These are phyloP conservation scores for Sarcophaga carnaria DNA, from an alignment of 2,888 invertebrate species.

Conservation along the genomic window DNA sequence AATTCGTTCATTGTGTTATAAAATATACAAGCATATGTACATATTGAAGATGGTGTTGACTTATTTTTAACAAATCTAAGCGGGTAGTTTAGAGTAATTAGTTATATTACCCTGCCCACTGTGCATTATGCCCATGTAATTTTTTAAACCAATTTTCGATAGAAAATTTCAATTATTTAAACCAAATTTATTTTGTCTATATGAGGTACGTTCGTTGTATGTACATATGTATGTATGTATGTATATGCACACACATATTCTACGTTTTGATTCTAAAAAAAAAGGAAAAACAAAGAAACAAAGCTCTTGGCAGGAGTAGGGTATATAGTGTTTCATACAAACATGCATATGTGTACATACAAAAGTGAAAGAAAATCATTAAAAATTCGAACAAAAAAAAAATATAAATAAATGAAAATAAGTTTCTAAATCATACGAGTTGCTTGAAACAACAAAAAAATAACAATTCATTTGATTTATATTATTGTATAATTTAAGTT, in stretches of 20 bases:
- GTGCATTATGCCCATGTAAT: no score
- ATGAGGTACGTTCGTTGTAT: no score
- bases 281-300: slow-evolving; percentile 4
- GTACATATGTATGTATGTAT: neutral
- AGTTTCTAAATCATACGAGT: neutral
- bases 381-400: neutral
- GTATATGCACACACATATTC: neutral
- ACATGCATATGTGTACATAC: neutral
- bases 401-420: neutral
- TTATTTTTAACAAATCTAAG: no score
- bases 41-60: no score
- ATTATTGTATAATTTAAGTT: slow-evolving; percentile 20
- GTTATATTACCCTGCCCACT: no score
- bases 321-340: no score
- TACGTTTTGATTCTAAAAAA: slow-evolving; percentile 19
- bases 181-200: no score
- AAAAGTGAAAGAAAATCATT: neutral
- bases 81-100: no score
- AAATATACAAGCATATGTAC: no score
- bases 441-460: neutral
- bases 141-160: no score
- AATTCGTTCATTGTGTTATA: no score
- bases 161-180: no score
- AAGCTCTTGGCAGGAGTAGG: slow-evolving; percentile 23
- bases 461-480: slow-evolving; percentile 45